phyloP scores from a whole-genome alignment of 2,797 vertebrate genomes.

The Coluber constrictor region DNA sequence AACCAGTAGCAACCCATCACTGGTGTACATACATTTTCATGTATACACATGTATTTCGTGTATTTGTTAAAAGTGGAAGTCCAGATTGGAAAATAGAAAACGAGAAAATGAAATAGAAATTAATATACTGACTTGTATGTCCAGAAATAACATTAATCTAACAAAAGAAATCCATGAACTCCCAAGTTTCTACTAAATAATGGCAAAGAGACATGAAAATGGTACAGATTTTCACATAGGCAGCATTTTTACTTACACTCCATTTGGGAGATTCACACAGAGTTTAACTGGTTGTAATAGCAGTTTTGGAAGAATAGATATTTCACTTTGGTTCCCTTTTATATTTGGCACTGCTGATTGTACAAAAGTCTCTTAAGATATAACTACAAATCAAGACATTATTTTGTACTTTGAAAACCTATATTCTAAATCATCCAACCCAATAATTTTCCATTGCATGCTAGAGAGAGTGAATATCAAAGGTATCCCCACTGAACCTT shows the following conservation, averaged over 20 bases:
- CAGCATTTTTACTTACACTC: slow-evolving; percentile 55
- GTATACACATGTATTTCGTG: background rate
- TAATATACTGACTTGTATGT: background rate
- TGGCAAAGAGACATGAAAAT: slow-evolving; percentile 16
- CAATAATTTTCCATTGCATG: slow-evolving; percentile 31
- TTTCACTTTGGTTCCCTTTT: slow-evolving; percentile 32
- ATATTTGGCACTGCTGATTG: slow-evolving; percentile 34
- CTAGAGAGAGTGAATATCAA: background rate
- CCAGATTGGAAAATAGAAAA: background rate
- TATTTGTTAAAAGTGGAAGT: background rate
- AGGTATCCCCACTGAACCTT: background rate
- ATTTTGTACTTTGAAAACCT: slow-evolving; percentile 35
- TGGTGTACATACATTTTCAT: background rate
- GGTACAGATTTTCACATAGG: slow-evolving; percentile 44
- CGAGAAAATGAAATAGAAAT: background rate
- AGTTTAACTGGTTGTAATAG: slow-evolving; percentile 54
- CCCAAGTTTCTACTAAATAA: slow-evolving; percentile 32
- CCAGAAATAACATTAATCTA: background rate
- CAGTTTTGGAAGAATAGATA: slow-evolving; percentile 24
- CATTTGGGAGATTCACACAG: slow-evolving; percentile 51
- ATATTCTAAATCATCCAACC: slow-evolving; percentile 32
- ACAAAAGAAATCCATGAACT: background rate
- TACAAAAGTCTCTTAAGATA: slow-evolving; percentile 44
- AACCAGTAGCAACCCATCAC: too few species aligned
- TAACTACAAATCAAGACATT: slow-evolving; percentile 45